Percentiles rank a stretch among this genome's conserved stretches.
Conservation (phyloP, 2,797 vertebrate genomes). For the Acipenser oxyrinchus region DNA sequence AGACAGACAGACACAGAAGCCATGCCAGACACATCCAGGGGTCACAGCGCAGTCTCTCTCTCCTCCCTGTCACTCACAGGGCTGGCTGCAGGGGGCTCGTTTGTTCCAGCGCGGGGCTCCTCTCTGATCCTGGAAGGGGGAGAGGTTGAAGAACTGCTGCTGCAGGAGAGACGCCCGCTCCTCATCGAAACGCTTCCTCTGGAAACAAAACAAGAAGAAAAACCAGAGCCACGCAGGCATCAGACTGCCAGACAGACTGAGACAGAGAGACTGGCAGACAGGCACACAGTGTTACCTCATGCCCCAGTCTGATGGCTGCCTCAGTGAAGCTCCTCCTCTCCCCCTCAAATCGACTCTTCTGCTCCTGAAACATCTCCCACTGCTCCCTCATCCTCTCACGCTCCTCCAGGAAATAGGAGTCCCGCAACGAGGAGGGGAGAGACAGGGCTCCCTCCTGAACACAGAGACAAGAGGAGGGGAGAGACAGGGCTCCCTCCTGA, state of each 20-base stretch:
- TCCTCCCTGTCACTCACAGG: not conserved
- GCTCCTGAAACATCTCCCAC: conserved; percentile 44
- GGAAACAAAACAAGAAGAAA: not conserved
- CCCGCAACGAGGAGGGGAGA: conserved; percentile 35
- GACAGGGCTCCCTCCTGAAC: too few species aligned
- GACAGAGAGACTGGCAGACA: not conserved
- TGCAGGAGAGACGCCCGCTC: conserved; percentile 23
- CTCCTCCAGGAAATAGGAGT: conserved; percentile 66
- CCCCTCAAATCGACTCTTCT: conserved; percentile 54
- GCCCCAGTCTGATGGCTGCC: conserved; percentile 64
- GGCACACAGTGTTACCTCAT: conserved; percentile 43
- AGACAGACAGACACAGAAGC: not conserved
- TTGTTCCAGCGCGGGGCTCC: not conserved
- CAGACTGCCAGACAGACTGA: not conserved
- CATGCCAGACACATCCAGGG: not conserved
- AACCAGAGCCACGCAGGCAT: not conserved
- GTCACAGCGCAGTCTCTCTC: too few species aligned
- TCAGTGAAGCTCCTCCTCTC: conserved; percentile 66
- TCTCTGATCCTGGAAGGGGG: not conserved
- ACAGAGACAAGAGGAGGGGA: too few species aligned
- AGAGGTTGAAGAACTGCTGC: conserved; percentile 24
- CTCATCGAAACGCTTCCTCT: conserved; percentile 28
- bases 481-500: too few species aligned
- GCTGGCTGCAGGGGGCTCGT: not conserved
- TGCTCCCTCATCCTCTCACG: conserved; percentile 55